Evolutionary conservation across 2,113 vertebrate species (phyloP), one percentile per base, ranked within the genome.

Genomic region (Orientallactaga bullata): DNA sequence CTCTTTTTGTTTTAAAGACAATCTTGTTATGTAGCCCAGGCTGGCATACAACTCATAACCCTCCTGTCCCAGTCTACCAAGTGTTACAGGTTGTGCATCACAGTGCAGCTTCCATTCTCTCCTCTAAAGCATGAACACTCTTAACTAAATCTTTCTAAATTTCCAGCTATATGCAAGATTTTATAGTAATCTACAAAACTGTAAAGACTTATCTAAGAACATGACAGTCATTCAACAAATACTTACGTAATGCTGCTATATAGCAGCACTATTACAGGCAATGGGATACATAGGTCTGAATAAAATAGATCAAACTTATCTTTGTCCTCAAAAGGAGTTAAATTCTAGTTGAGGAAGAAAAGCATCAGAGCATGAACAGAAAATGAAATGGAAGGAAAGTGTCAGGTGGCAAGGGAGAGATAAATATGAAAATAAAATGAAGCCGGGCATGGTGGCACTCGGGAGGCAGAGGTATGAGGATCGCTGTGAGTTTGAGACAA

Each of bases 121-220:
- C n/a, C 28, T 66, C 24, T 85, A 77, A 93, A 81, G 32, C 20
- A 91, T 86, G 5, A 42, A 85, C 76, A n/a, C 30, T 87, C 89
- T n/a, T 91, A 37, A 93, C 39, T 81, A 89, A 83, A n/a, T 73
- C 74, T 69, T 92, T 72, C 89, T 84, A 47, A 73, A 89, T 58
- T 89, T 87, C 78, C 85, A 95, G 21, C 65, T 87, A 30, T 17
- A 85, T 20, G 1, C 65, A 86, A 88, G 42, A 86, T 63, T 91
- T 85, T 82, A 5, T 65, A 58, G 16, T 73, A 89, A 47, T 37
- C 26, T 89, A 92, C 35, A 93, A 92, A 91, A 94, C 84, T 21
- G 2, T 66, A 89, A 88, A 79, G 7, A 84, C 58, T 83, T 68
- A 95, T n/a, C 90, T 63, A 91, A 68, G 15, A 96, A 88, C n/a